Base-by-base conservation (phyloP, 1,140 invertebrate genomes). In the Atopsyche davidsoni region DNA sequence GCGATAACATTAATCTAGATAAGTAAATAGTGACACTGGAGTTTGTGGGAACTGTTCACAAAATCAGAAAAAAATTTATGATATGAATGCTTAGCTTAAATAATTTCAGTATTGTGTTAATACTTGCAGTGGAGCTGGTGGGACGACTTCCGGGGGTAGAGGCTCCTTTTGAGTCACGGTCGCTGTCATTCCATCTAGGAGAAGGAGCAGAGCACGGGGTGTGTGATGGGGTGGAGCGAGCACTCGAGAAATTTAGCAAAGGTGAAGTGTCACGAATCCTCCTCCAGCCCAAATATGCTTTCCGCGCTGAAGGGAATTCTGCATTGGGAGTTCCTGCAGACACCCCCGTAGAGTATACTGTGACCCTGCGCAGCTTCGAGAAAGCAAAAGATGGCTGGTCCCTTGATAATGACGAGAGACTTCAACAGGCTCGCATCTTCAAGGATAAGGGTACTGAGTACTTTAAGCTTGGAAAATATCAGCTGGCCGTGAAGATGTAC, bases 381-480 rank as follows among this genome's bases (percentile, higher is more conserved):
- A 92, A 89, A 69, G 83, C 85, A 60, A 73, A 67, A 59, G 85
- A 90, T 55, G 67, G 70, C n/a, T 97, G 90, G 90, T 79, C 83
- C 22, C 76, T 97, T 72, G 83, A 88, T 49, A 73, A 67, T 11
- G 64, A 75, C 4, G 86, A 96, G 63, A 89, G 88, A 63, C 59
- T 98, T 13, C 83, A 88, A 45, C 83, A 89, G 60, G 83, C 88
- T 1, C 84, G 86, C 65, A 71, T 86, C 3, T 84, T 80, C 32
- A 98, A 98, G 73, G 85, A 89, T 40, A 95, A 91, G 68, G 95
- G 93, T 40, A 96, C 91, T 0, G 78, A 81, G 28, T 97, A 90
- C 67, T 96, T 96, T 60, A 95, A 93, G 67, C 70, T 75, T 2
- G 79, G 74, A 41, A 91, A 94, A 63, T 86, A 80, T 58, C 65